Conservation (phyloP, 2,113 vertebrate species). For the Zapus hudsonius region DNA sequence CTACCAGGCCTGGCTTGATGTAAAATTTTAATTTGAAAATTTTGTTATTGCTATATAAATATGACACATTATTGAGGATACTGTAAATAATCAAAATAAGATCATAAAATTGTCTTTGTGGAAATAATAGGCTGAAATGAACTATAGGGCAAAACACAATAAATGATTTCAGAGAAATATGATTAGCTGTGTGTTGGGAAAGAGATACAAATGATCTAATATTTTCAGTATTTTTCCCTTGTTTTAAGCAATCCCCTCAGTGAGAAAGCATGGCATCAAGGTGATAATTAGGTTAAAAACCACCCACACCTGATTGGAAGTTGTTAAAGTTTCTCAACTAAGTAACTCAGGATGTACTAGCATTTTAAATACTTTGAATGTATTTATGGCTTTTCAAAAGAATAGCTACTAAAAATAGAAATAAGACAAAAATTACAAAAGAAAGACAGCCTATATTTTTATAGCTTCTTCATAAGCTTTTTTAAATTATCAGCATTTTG, state of each 20-base stretch:
- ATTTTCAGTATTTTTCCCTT: not conserved
- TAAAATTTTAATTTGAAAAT: not conserved
- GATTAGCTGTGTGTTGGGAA: not conserved
- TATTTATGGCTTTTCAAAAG: not conserved
- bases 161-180: not conserved
- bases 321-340: not conserved
- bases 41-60: not conserved
- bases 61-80: not conserved
- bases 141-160: not conserved
- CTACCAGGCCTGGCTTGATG: too few relatives aligned
- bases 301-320: not conserved
- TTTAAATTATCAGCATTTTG: too few relatives aligned
- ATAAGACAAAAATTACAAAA: not conserved
- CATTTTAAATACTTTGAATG: not conserved
- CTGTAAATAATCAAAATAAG: conserved; percentile 6
- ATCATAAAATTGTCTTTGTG: not conserved
- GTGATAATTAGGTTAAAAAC: not conserved
- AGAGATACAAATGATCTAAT: not conserved
- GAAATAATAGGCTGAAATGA: not conserved
- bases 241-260: not conserved
- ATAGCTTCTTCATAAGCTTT: not conserved
- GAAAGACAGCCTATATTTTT: not conserved
- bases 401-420: not conserved
- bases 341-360: not conserved
- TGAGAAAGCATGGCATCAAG: not conserved